Evolutionary conservation across 2,797 vertebrate genomes (phyloP).

Genomic region (Paguma larvata): DNA sequence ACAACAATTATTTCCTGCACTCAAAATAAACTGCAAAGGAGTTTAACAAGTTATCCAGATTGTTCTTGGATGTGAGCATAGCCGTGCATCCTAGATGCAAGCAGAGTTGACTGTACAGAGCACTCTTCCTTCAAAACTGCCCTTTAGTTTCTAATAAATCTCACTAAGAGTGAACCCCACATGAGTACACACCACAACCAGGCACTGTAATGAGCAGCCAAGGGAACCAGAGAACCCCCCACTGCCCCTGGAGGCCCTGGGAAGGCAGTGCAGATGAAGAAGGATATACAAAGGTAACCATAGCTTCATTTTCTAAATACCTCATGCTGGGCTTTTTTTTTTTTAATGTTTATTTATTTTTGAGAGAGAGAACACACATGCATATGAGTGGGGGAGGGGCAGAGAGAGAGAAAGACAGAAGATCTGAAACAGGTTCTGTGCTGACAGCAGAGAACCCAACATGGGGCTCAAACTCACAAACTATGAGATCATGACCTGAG

Average conservation of each 20-base stretch:
- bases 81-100: neutral
- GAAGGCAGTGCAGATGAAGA: neutral
- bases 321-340: neutral
- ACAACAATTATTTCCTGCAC: neutral
- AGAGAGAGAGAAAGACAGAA: no score
- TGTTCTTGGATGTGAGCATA: constrained; percentile 2
- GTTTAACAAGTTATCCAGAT: neutral
- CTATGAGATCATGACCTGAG: no score
- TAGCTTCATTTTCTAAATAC: neutral
- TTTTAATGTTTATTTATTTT: no score
- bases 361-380: no score
- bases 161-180: neutral
- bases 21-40: neutral
- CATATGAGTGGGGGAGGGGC: no score
- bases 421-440: no score
- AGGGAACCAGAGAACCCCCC: neutral
- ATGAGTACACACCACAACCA: neutral
- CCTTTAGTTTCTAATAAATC: neutral
- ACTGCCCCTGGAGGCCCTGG: neutral
- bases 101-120: neutral
- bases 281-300: neutral
- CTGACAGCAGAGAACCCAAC: no score
- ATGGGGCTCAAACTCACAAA: no score
- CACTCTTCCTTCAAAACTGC: neutral
- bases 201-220: neutral